phyloP scores from a whole-genome alignment of 2,888 invertebrate genomes.

The Eupeodes luniger region DNA sequence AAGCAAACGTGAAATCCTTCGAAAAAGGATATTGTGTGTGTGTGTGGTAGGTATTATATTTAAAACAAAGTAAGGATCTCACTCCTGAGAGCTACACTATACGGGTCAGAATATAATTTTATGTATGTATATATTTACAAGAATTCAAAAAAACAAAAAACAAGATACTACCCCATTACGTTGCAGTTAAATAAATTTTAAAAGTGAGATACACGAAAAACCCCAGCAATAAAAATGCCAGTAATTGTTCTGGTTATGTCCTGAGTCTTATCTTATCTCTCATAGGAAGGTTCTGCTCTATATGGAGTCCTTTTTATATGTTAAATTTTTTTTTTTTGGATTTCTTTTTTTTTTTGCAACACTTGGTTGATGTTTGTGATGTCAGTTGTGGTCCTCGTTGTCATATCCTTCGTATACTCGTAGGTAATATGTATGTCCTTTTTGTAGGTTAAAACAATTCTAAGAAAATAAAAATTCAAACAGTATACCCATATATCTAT shows the following conservation, averaged over 20 bases:
- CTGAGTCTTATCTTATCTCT: constrained; percentile 52
- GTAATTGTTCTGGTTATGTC: constrained; percentile 55
- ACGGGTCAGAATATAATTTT: constrained; percentile 52
- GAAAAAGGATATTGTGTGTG: constrained; percentile 47
- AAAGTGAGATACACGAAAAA: constrained; percentile 57
- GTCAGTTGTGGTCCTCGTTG: background rate
- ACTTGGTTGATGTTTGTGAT: background rate
- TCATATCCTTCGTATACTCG: background rate
- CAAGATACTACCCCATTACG: constrained; percentile 35
- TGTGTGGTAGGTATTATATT: constrained; percentile 17
- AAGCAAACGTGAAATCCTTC: constrained; percentile 70
- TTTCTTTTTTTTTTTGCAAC: constrained; percentile 19
- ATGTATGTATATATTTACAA: background rate
- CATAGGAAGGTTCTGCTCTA: constrained; percentile 42
- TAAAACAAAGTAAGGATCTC: constrained; percentile 37
- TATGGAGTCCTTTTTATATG: constrained; percentile 57
- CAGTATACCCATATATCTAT: background rate
- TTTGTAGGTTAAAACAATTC: constrained; percentile 16
- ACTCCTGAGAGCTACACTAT: constrained; percentile 9
- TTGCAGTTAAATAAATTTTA: constrained; percentile 70
- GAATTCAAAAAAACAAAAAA: background rate
- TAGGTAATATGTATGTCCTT: too few species aligned
- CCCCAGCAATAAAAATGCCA: constrained; percentile 50
- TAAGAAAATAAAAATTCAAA: constrained; percentile 18
- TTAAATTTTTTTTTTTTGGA: background rate